Evolutionary conservation across 2,797 vertebrate genomes (phyloP), one percentile per base, ranked within the genome.

Genomic region (Sebastes flavidus): DNA sequence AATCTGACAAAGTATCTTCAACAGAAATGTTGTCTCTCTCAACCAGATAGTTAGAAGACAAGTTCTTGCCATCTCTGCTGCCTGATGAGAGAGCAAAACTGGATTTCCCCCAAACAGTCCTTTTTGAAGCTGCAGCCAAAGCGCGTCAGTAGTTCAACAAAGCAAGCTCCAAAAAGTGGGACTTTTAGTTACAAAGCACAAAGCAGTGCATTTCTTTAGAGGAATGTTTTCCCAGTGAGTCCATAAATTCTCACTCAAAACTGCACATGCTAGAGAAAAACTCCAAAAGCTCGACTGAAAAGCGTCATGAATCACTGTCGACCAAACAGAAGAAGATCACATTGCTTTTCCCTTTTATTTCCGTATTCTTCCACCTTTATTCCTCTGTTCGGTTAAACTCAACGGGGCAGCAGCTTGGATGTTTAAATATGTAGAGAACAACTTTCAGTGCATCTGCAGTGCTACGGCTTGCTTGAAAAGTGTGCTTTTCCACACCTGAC

Each of bases 401-500:
- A 75, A 63, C 54, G 2, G 75, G 75, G 78, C 74, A 61, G 56
- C 59, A 18, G 63, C 65, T 80, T 52, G 62, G 55, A 74, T 87
- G 72, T 85, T 88, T 87, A 87, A 90, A 89, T 60, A 88, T 88
- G 80, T 65, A 87, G 72, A 70, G 67, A 72, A 85, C 69, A 78
- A 61, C 66, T 72, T 69, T 72, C 46, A 58, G 60, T 5, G 62
- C 16, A 27, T 75, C 70, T 65, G 62, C 30, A 16, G 49, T 20
- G 68, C 46, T 27, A 4, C 65, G 54, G 36, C 74, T 46, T 36
- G 54, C 61, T 32, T 32, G 10, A 29, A 82, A 76, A 76, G 68
- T 74, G 66, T 78, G 25, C 72, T 74, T 77, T 62, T 75, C 30
- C 68, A 72, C 84, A 88, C 83, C 74, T 67, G 49, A 72, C 77